phyloP scores from a whole-genome alignment of 2,113 vertebrate species.

The Syrrhaptes paradoxus region DNA sequence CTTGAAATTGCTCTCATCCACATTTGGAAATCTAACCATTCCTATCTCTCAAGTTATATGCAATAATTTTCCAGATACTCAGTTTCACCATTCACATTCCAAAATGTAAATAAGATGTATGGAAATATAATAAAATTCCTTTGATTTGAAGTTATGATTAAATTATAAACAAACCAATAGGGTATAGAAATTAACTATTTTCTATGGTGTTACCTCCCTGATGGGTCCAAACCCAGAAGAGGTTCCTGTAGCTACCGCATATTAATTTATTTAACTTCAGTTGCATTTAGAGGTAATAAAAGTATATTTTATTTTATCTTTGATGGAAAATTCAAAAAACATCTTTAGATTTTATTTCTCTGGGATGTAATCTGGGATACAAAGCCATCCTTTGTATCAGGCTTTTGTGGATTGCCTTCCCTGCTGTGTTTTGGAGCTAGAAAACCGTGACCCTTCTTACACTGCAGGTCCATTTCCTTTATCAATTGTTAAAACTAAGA shows the following conservation, averaged over 20 bases:
- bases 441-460: neutral
- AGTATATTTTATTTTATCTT: neutral
- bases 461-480: neutral
- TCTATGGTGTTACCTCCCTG: neutral
- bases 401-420: neutral
- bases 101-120: neutral
- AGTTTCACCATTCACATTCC: neutral
- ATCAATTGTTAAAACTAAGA: neutral
- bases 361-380: neutral
- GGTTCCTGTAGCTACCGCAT: neutral
- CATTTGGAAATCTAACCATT: neutral
- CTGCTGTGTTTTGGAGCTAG: neutral
- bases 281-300: neutral
- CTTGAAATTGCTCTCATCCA: neutral
- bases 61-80: neutral
- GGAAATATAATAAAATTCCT: neutral
- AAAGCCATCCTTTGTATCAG: neutral
- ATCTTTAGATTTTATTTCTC: neutral
- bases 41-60: neutral
- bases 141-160: neutral
- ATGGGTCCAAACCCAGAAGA: neutral
- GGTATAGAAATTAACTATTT: neutral
- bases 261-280: neutral
- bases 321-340: neutral
- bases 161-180: neutral